These are phyloP conservation scores for Schlechtendalia chinensis DNA, from an alignment of 1,140 invertebrate species.

Conservation along the genomic window DNA sequence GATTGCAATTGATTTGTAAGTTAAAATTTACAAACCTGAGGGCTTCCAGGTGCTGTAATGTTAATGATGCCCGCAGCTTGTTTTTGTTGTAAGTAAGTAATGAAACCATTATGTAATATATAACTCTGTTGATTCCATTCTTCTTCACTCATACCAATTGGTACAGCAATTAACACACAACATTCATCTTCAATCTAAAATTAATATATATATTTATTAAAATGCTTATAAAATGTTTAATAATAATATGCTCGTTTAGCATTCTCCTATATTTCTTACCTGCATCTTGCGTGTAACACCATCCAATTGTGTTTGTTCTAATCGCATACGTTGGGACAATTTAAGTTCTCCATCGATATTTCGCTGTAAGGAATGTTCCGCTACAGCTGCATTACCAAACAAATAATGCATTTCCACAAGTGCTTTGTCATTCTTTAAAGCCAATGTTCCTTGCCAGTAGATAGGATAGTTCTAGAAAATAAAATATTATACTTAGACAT, in stretches of 20 bases:
- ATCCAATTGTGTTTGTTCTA: conserved; percentile 91
- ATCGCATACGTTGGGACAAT: conserved; percentile 93
- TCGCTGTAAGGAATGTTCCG: conserved; percentile 76
- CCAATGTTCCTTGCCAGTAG: conserved; percentile 94
- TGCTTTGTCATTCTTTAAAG: conserved; percentile 92
- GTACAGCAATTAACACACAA: conserved; percentile 91
- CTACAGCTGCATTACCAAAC: conserved; percentile 85
- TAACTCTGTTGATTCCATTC: conserved; percentile 90
- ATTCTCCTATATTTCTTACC: conserved; percentile 61
- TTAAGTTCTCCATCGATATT: conserved; percentile 76
- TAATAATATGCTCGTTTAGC: background rate
- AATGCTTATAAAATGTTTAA: conserved; percentile 45
- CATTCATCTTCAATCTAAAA: conserved; percentile 89
- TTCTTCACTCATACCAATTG: conserved; percentile 88
- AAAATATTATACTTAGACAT: background rate
- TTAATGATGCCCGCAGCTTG: conserved; percentile 98
- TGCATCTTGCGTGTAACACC: conserved; percentile 94
- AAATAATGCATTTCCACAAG: conserved; percentile 98
- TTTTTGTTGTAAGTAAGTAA: conserved; percentile 93
- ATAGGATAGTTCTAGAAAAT: conserved; percentile 77
- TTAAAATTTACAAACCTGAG: conserved; percentile 64
- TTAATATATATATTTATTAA: conserved; percentile 10
- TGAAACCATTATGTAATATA: conserved; percentile 87
- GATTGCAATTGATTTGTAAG: no score
- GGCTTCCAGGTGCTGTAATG: conserved; percentile 79